phyloP scores from a whole-genome alignment of 2,797 vertebrate species.

The Lepus oiostolus region DNA sequence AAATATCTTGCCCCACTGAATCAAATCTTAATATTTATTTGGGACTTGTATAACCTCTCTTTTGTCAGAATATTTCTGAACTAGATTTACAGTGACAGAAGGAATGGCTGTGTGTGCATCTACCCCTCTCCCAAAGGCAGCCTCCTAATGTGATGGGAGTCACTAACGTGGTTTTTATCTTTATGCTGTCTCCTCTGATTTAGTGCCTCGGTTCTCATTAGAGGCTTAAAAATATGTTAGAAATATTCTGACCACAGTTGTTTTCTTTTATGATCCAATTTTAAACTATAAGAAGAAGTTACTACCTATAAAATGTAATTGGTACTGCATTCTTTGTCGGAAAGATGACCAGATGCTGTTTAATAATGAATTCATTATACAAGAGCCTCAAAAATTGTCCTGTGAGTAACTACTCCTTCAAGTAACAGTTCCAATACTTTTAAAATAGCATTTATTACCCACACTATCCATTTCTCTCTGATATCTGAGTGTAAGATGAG shows the following conservation, averaged over 20 bases:
- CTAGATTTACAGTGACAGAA: not conserved
- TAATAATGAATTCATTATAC: slow-evolving; percentile 72
- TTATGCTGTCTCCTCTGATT: slow-evolving; percentile 54
- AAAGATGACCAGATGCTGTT: slow-evolving; percentile 84
- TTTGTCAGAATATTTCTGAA: not conserved
- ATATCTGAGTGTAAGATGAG: not conserved
- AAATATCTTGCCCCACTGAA: not conserved
- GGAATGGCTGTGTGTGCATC: not conserved
- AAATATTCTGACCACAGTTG: slow-evolving; percentile 47
- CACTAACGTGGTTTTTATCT: not conserved
- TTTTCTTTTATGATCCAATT: slow-evolving; percentile 81
- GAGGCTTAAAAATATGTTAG: slow-evolving; percentile 50
- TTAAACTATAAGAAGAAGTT: slow-evolving; percentile 85
- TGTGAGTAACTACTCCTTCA: not conserved
- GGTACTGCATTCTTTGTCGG: slow-evolving; percentile 75
- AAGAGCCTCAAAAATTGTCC: slow-evolving; percentile 66
- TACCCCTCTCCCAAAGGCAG: not conserved
- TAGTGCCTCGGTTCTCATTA: slow-evolving; percentile 60
- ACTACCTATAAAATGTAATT: slow-evolving; percentile 86
- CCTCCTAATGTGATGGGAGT: not conserved
- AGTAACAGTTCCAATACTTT: not conserved
- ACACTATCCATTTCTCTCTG: not conserved
- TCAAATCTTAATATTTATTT: not conserved
- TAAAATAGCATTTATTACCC: not conserved
- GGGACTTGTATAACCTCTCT: not conserved